These are phyloP conservation scores for Falcunculus frontatus DNA, from an alignment of 2,113 vertebrate species.

Conservation along the genomic window DNA sequence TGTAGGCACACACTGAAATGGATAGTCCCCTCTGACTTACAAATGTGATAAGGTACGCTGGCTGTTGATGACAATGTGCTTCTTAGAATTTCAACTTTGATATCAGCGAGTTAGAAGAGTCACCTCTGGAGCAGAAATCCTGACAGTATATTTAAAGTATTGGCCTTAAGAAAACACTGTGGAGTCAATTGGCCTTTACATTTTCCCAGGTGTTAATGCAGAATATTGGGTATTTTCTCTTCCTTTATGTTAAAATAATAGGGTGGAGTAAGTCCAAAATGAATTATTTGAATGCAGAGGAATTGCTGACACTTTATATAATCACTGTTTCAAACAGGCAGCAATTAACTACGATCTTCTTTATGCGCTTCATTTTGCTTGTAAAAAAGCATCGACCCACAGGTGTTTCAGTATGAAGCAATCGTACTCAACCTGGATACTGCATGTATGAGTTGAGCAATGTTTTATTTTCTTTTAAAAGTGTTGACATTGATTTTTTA, in stretches of 20 bases:
- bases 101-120: background rate
- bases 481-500: constrained; percentile 39
- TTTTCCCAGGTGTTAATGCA: background rate
- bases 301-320: background rate
- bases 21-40: background rate
- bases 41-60: background rate
- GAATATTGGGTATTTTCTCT: background rate
- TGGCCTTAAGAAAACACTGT: background rate
- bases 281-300: background rate
- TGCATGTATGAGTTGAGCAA: background rate
- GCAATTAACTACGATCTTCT: background rate
- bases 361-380: background rate
- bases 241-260: background rate
- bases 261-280: background rate
- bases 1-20: background rate
- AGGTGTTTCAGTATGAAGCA: constrained; percentile 35
- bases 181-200: background rate
- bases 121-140: background rate
- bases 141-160: background rate
- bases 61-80: background rate
- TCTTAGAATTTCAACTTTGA: background rate
- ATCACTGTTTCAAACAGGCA: background rate
- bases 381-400: background rate
- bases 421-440: background rate
- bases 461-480: constrained; percentile 40